Evolutionary conservation across 2,888 invertebrate species (phyloP).

Genomic region (Cyrtodaria siliqua): DNA sequence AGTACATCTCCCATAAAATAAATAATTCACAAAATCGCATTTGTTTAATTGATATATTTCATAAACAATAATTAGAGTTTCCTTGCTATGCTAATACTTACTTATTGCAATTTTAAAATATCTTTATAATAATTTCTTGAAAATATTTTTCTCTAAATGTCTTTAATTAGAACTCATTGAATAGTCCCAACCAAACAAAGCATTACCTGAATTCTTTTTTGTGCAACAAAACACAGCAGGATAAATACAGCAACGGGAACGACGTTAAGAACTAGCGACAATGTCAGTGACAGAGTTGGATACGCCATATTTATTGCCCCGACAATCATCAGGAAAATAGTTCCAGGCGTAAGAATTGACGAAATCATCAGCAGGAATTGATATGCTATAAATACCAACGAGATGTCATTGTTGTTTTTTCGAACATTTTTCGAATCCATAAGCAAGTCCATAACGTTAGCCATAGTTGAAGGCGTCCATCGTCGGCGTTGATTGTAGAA

Average conservation of each 20-base stretch:
- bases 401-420: conserved; percentile 98
- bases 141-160: no score
- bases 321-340: conserved; percentile 90
- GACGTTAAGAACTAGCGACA: conserved; percentile 87
- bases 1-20: no score
- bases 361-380: conserved; percentile 87
- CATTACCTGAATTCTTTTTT: no score
- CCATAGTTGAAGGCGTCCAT: conserved; percentile 99
- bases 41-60: no score
- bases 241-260: conserved; percentile 79
- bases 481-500: conserved; percentile 99
- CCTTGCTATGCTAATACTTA: no score
- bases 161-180: no score
- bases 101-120: no score
- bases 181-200: no score
- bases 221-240: no score
- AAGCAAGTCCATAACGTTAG: conserved; percentile 97
- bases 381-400: conserved; percentile 86
- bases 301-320: conserved; percentile 78
- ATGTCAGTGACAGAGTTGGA: conserved; percentile 87
- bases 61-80: no score
- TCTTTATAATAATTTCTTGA: no score
- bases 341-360: conserved; percentile 97
- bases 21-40: no score
- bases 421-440: conserved; percentile 87